phyloP scores from a whole-genome alignment of 2,113 vertebrate genomes.

The Tautogolabrus adspersus region DNA sequence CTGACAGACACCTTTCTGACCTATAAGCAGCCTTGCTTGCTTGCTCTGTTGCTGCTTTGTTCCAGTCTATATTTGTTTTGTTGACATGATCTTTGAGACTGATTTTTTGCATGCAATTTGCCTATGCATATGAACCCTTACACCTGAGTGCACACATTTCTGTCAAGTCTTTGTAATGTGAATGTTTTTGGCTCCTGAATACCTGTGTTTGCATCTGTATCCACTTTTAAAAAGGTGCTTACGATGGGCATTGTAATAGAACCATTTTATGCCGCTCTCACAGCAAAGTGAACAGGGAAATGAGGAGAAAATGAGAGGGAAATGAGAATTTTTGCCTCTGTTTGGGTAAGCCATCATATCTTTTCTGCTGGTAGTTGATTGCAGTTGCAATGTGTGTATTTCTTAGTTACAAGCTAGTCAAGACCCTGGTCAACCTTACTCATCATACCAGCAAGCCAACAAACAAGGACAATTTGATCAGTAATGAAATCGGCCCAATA shows the following conservation, averaged over 20 bases:
- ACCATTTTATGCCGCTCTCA: constrained; percentile 60
- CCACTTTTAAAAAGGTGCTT: constrained; percentile 63
- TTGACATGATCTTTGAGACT: constrained; percentile 38
- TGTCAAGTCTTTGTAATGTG: constrained; percentile 60
- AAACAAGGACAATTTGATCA: neutral
- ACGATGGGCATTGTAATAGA: constrained; percentile 77
- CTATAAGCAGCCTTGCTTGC: neutral
- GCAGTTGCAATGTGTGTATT: constrained; percentile 3
- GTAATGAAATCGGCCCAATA: constrained; percentile 3
- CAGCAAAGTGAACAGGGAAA: constrained; percentile 71
- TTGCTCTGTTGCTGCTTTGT: constrained; percentile 16
- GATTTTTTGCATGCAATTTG: constrained; percentile 61
- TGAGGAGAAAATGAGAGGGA: constrained; percentile 68
- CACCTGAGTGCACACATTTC: constrained; percentile 36
- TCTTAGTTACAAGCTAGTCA: constrained; percentile 10
- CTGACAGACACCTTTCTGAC: neutral
- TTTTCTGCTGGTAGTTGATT: constrained; percentile 33
- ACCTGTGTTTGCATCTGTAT: constrained; percentile 54
- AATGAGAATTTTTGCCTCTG: constrained; percentile 67
- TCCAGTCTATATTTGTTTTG: constrained; percentile 19
- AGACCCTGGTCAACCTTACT: neutral
- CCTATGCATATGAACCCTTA: constrained; percentile 60
- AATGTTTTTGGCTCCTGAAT: constrained; percentile 63
- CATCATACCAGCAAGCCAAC: neutral
- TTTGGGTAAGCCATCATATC: constrained; percentile 57